Evolutionary conservation across 2,888 invertebrate genomes (phyloP), one percentile per base, ranked within the genome.

Genomic region (Hirtodrosophila histrioides): DNA sequence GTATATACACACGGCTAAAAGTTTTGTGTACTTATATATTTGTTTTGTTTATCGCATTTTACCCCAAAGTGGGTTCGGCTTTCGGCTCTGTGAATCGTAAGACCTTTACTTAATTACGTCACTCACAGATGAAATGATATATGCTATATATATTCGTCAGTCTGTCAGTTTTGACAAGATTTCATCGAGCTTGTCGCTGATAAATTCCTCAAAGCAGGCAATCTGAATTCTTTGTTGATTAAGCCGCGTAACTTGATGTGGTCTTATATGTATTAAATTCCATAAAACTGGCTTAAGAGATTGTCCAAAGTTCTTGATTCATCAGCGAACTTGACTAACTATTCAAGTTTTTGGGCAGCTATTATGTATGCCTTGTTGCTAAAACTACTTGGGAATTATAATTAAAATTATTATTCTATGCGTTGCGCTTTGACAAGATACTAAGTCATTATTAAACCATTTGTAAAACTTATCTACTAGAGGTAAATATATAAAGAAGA

Each of bases 101-200:
- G 70, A 64, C 71, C 67, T 58, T 61, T 53, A 54, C 64, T 55
- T 62, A 62, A 70, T 84, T 75, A 86, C 88, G 88, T 84, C 88
- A 82, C 66, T 67, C 61, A 33, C 44, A 27, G n/a, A 27, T 35
- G 57, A 23, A 45, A 12, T 37, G 40, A 24, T 35, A 11, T 45
- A 10, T 31, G 17, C 27, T 39, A 8, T 2, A 17, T 17, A 17
- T 17, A 56, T 61, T 56, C 43, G 36, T 68, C 39, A 53, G 44
- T 57, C 48, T 27, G 24, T 64, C 50, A 56, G 40, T 45, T 17
- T 17, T 17, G 17, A 17, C 48, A 63, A 43, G 51, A 17, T 27
- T 44, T 57, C 31, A 24, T 23, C 5, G 8, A n/a, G 46, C 6
- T 5, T 49, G 17, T 37, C 40, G 11, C n/a, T 51, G 37, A 51